Evolutionary conservation across 1,140 invertebrate species (phyloP).

Genomic region (Rhyacophila brunnea): DNA sequence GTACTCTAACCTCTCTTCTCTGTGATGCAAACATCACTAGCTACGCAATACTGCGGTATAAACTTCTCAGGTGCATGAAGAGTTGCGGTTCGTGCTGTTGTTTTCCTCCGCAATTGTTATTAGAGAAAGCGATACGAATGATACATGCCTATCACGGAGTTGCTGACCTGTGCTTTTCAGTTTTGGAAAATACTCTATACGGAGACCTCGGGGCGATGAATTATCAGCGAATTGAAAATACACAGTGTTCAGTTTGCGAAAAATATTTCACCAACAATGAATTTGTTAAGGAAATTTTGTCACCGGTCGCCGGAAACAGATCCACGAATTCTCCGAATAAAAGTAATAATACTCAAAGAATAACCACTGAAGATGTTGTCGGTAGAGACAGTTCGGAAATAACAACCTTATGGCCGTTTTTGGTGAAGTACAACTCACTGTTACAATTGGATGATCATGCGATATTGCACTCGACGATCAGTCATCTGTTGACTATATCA

Average conservation of each 20-base stretch:
- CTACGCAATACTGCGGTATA: slow-evolving; percentile 45
- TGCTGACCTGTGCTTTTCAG: slow-evolving; percentile 41
- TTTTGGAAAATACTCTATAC: slow-evolving; percentile 61
- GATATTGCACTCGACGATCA: slow-evolving; percentile 56
- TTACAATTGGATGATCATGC: slow-evolving; percentile 56
- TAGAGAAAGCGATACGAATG: slow-evolving; percentile 46
- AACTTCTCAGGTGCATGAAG: slow-evolving; percentile 57
- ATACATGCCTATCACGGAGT: slow-evolving; percentile 43
- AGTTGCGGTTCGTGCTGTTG: slow-evolving; percentile 64
- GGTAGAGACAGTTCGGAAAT: slow-evolving; percentile 28
- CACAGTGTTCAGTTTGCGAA: slow-evolving; percentile 48
- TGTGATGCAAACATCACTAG: slow-evolving; percentile 49
- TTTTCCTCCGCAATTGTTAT: slow-evolving; percentile 53
- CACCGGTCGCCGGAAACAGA: neutral
- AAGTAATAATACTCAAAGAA: slow-evolving; percentile 6
- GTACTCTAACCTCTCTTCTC: slow-evolving; percentile 54
- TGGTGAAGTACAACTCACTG: slow-evolving; percentile 59
- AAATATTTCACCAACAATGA: slow-evolving; percentile 33
- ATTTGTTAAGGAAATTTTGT: slow-evolving; percentile 23
- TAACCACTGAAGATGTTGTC: slow-evolving; percentile 5
- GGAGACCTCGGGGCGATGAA: slow-evolving; percentile 54
- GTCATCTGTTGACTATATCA: slow-evolving; percentile 60
- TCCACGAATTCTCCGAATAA: too few relatives aligned
- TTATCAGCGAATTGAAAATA: slow-evolving; percentile 34
- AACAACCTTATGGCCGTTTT: slow-evolving; percentile 56